Percentiles rank a stretch among this genome's conserved stretches.
Conservation (phyloP, 2,113 vertebrate genomes). For the Eira barbara region DNA sequence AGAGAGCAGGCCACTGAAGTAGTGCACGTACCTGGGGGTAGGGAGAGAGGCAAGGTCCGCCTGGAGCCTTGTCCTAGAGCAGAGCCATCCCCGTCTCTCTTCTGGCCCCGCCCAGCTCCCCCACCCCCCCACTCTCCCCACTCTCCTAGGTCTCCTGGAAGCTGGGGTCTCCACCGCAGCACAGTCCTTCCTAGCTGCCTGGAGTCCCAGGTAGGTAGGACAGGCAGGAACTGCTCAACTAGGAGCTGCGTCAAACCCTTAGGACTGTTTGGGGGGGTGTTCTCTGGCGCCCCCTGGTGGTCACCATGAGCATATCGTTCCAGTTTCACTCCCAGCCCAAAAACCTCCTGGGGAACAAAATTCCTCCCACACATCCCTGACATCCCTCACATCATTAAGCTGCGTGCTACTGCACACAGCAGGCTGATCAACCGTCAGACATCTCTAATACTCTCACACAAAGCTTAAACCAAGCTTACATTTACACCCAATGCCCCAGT, state of each 20-base stretch:
- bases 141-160: background rate
- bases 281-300: slow-evolving; percentile 57
- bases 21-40: slow-evolving; percentile 92
- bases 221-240: background rate
- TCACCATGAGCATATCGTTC: background rate
- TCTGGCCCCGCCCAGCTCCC: too few relatives aligned
- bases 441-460: background rate
- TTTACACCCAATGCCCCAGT: background rate
- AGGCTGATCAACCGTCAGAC: background rate
- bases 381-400: background rate
- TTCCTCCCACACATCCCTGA: background rate
- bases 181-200: background rate
- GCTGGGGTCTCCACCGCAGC: background rate
- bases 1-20: slow-evolving; percentile 96
- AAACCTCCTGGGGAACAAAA: background rate
- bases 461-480: background rate
- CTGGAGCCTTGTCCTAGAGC: background rate
- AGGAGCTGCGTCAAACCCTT: background rate
- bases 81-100: background rate
- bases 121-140: too few relatives aligned
- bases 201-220: background rate
- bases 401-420: background rate
- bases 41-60: background rate
- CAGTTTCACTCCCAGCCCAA: background rate
- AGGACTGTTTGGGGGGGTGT: background rate